phyloP scores from a whole-genome alignment of 2,888 invertebrate genomes.

The Leptopilina drosophilae region DNA sequence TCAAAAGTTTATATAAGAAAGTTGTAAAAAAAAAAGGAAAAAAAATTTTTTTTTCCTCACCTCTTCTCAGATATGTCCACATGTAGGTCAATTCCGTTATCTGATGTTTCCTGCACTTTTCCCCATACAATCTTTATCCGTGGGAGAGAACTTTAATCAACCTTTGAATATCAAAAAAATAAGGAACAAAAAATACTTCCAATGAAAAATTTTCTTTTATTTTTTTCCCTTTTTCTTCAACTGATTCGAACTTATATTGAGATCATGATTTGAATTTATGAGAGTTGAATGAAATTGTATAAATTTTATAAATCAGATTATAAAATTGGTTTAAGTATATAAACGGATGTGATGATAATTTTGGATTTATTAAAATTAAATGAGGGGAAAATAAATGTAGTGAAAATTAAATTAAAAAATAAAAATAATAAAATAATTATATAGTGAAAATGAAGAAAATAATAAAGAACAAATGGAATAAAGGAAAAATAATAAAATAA shows the following conservation, averaged over 20 bases:
- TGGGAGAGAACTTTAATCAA: slow-evolving; percentile 18
- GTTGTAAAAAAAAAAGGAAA: not conserved
- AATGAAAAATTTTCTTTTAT: not conserved
- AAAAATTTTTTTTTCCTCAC: not conserved
- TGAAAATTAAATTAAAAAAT: too few species aligned
- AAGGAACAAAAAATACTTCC: not conserved
- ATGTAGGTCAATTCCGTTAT: slow-evolving; percentile 28
- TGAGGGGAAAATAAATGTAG: too few species aligned
- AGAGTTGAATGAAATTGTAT: too few species aligned
- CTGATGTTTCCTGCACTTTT: slow-evolving; percentile 9
- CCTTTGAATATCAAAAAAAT: not conserved
- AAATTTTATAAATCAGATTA: too few species aligned
- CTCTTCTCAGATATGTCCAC: not conserved
- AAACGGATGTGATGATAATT: too few species aligned
- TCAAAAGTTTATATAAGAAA: not conserved
- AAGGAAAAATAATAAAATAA: too few species aligned
- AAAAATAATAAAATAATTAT: too few species aligned
- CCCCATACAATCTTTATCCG: slow-evolving; percentile 10
- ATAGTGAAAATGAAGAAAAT: too few species aligned
- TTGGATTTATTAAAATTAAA: too few species aligned
- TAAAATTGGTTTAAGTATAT: too few species aligned
- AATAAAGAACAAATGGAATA: too few species aligned
- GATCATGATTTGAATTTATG: not conserved
- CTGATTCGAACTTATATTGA: not conserved
- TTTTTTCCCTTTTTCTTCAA: not conserved